Conservation (phyloP, 2,797 vertebrate species). For the Pteropus rufus region DNA sequence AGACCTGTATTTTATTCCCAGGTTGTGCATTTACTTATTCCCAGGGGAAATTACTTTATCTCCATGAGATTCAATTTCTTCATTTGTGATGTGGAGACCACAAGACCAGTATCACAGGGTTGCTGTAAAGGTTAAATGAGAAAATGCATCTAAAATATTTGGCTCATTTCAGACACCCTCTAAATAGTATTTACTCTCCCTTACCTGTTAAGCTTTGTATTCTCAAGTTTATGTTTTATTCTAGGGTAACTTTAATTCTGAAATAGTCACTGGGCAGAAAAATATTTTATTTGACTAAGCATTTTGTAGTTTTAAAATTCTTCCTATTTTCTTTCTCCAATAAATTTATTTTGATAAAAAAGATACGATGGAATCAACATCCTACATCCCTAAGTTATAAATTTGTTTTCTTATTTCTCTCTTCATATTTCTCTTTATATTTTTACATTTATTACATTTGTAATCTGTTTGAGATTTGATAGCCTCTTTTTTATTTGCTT, state of each 20-base stretch:
- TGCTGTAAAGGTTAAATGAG: background rate
- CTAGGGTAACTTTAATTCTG: slow-evolving; percentile 75
- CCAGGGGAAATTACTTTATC: background rate
- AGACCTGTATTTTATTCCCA: background rate
- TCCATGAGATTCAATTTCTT: background rate
- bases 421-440: slow-evolving; percentile 41
- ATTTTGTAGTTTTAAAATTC: slow-evolving; percentile 19
- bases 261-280: slow-evolving; percentile 73
- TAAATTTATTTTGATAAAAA: slow-evolving; percentile 43
- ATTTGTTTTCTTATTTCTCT: slow-evolving; percentile 32
- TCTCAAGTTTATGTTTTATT: slow-evolving; percentile 76
- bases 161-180: background rate
- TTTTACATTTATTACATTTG: slow-evolving; percentile 34
- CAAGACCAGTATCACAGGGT: background rate
- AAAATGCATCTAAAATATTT: background rate
- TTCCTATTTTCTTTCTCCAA: background rate
- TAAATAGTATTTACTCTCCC: background rate
- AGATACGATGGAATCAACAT: slow-evolving; percentile 45
- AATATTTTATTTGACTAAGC: slow-evolving; percentile 49
- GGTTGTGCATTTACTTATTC: background rate
- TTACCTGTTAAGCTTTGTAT: slow-evolving; percentile 52
- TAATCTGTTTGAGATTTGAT: background rate
- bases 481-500: background rate
- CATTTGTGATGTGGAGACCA: background rate
- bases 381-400: background rate